These are phyloP conservation scores for Netelia virgata DNA, from an alignment of 2,888 invertebrate species.

Conservation along the genomic window DNA sequence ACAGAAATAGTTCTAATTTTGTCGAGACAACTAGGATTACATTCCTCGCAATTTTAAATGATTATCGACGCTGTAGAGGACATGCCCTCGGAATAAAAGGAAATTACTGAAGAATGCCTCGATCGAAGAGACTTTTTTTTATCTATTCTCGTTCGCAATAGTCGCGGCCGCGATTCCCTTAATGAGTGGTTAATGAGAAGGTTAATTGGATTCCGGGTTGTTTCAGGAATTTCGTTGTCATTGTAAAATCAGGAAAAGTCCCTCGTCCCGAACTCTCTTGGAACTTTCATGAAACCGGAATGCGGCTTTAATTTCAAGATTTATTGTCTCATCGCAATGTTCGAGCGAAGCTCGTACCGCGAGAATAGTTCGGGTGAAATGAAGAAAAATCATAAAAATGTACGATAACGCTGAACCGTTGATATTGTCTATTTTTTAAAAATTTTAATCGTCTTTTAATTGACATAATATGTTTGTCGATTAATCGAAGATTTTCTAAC, in stretches of 20 bases:
- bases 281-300: conserved; percentile 16
- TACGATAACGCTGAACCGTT: too few relatives aligned
- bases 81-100: neutral
- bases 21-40: neutral
- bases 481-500: too few relatives aligned
- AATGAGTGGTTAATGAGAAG: conserved; percentile 57
- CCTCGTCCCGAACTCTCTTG: neutral
- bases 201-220: conserved; percentile 73
- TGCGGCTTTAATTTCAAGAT: neutral
- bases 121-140: neutral
- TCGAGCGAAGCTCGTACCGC: too few relatives aligned
- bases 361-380: too few relatives aligned
- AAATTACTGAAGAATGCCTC: neutral
- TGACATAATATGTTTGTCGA: too few relatives aligned
- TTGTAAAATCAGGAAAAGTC: conserved; percentile 16
- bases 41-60: conserved; percentile 23
- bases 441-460: too few relatives aligned
- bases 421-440: too few relatives aligned
- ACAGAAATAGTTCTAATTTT: neutral
- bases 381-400: too few relatives aligned
- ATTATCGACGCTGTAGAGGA: conserved; percentile 60
- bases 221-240: conserved; percentile 43
- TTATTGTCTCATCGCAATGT: neutral
- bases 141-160: neutral
- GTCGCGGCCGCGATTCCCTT: conserved; percentile 26